These are phyloP conservation scores for Eupithecia vulgata DNA, from an alignment of 2,888 invertebrate genomes.

Conservation along the genomic window DNA sequence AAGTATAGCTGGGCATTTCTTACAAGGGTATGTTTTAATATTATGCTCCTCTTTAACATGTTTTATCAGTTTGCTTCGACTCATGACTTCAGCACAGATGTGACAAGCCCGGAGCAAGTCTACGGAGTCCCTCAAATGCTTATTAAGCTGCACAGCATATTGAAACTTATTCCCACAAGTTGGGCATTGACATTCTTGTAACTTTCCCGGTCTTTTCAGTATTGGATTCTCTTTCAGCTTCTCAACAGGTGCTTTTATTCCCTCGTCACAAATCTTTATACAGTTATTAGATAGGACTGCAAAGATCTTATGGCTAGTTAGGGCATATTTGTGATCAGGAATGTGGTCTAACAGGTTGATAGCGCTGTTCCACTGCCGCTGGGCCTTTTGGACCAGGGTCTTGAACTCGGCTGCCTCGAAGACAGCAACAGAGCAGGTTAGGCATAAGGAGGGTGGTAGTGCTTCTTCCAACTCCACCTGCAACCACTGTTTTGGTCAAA, in stretches of 20 bases:
- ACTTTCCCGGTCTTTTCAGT: slow-evolving; percentile 42
- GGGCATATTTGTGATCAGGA: slow-evolving; percentile 43
- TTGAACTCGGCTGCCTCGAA: slow-evolving; percentile 67
- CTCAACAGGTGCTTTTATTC: slow-evolving; percentile 25
- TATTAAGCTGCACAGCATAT: slow-evolving; percentile 59
- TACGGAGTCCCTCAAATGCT: slow-evolving; percentile 68
- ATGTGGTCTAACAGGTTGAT: slow-evolving; percentile 57
- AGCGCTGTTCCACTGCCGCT: slow-evolving; percentile 59
- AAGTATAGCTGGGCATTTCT: slow-evolving; percentile 67
- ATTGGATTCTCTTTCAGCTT: slow-evolving; percentile 17
- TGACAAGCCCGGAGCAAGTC: slow-evolving; percentile 67
- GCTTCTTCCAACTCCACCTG: slow-evolving; percentile 69
- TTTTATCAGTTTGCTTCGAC: slow-evolving; percentile 56
- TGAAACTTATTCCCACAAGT: slow-evolving; percentile 65
- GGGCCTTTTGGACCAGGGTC: slow-evolving; percentile 58
- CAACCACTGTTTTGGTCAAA: slow-evolving; percentile 72
- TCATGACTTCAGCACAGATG: slow-evolving; percentile 67
- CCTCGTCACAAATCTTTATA: slow-evolving; percentile 53
- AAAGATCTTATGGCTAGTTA: slow-evolving; percentile 46
- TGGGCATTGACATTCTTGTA: slow-evolving; percentile 57
- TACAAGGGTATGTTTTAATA: slow-evolving; percentile 58
- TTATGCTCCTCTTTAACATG: slow-evolving; percentile 61
- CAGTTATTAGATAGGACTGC: slow-evolving; percentile 55
- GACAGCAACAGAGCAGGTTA: slow-evolving; percentile 61
- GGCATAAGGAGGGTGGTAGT: slow-evolving; percentile 70